These are phyloP conservation scores for Conus betulinus DNA, from an alignment of 1,140 invertebrate genomes.

Conservation along the genomic window DNA sequence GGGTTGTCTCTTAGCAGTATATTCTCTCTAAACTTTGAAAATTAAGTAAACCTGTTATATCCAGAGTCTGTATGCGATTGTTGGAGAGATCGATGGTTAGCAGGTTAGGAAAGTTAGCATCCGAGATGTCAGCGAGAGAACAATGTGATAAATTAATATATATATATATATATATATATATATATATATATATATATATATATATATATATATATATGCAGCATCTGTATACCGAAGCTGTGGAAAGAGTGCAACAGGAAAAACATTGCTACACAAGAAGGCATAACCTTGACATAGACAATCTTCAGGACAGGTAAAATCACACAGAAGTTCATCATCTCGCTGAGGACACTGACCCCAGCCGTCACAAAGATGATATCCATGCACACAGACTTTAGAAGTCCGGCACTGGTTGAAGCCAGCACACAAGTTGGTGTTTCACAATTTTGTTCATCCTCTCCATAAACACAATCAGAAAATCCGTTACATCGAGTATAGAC, in stretches of 20 bases:
- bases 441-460: slow-evolving; percentile 7
- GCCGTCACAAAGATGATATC: slow-evolving; percentile 1
- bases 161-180: too few species aligned
- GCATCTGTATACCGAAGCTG: too few species aligned
- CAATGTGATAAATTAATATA: too few species aligned
- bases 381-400: not conserved
- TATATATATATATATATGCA: too few species aligned
- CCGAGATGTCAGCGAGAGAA: too few species aligned
- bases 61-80: too few species aligned
- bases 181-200: too few species aligned
- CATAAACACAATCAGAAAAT: not conserved
- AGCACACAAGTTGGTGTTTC: not conserved
- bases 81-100: too few species aligned
- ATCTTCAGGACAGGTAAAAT: not conserved
- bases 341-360: slow-evolving; percentile 15
- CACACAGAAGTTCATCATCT: slow-evolving; percentile 10
- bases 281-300: slow-evolving; percentile 15
- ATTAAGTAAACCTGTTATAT: too few species aligned
- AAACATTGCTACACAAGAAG: not conserved
- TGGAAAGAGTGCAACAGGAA: not conserved
- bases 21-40: too few species aligned
- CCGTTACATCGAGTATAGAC: slow-evolving; percentile 20
- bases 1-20: too few species aligned
- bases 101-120: too few species aligned
- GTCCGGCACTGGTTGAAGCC: not conserved